Evolutionary conservation across 2,888 invertebrate genomes (phyloP).

Genomic region (Orthosia gracilis): DNA sequence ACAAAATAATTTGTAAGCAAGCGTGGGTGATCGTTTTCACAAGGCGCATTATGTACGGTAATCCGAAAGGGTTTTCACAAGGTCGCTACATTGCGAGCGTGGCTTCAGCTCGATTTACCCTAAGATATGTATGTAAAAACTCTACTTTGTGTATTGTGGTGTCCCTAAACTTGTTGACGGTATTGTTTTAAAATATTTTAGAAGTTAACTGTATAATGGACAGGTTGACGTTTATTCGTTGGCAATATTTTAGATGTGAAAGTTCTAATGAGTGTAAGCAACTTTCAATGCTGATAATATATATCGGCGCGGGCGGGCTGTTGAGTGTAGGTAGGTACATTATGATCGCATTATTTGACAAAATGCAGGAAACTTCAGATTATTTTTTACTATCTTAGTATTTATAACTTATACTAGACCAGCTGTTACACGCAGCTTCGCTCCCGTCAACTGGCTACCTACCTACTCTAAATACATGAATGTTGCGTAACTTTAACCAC

Average conservation of each 20-base stretch:
- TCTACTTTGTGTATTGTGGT: constrained; percentile 20
- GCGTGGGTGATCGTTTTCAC: constrained; percentile 21
- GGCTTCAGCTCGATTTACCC: constrained; percentile 33
- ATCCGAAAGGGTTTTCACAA: constrained; percentile 48
- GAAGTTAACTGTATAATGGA: not conserved
- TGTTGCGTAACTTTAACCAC: too few relatives aligned
- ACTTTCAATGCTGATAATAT: not conserved
- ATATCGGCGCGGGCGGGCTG: too few relatives aligned
- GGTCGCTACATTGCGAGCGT: constrained; percentile 16
- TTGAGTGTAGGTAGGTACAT: too few relatives aligned
- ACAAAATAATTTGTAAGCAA: constrained; percentile 24
- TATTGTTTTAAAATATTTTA: constrained; percentile 27
- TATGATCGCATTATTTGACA: too few relatives aligned
- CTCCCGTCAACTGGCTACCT: too few relatives aligned
- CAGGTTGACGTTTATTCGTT: not conserved
- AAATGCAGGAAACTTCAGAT: too few relatives aligned
- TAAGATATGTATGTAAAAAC: constrained; percentile 39
- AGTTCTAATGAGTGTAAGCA: not conserved
- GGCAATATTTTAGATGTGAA: not conserved
- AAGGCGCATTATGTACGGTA: constrained; percentile 29
- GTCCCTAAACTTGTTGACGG: constrained; percentile 8
- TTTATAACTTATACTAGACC: too few relatives aligned
- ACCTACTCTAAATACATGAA: too few relatives aligned
- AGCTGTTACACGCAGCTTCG: too few relatives aligned
- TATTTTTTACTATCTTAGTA: too few relatives aligned